Conservation (phyloP, 2,888 invertebrate genomes). For the Drosophila longiperda region DNA sequence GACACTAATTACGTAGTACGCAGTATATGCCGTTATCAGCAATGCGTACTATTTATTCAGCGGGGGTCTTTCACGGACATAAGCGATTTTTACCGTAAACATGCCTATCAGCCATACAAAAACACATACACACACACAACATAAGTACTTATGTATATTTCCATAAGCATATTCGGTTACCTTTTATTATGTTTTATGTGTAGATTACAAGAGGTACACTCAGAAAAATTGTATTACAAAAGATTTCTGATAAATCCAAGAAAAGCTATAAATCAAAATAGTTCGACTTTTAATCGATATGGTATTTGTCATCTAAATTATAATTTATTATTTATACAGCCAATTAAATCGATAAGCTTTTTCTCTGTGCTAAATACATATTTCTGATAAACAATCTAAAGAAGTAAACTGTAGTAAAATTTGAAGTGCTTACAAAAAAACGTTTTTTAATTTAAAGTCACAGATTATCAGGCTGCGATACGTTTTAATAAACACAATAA, state of each 20-base stretch:
- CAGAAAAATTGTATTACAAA: background rate
- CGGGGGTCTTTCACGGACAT: background rate
- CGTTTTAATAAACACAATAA: background rate
- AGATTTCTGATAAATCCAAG: background rate
- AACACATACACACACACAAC: background rate
- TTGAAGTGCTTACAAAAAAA: background rate
- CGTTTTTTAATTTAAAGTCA: background rate
- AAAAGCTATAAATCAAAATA: background rate
- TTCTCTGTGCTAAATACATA: background rate
- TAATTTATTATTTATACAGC: background rate
- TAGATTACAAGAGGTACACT: background rate
- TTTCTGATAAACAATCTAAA: background rate
- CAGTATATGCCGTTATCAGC: slow-evolving; percentile 12
- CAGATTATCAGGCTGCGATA: background rate
- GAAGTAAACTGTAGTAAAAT: too few relatives aligned
- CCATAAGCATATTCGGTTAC: background rate
- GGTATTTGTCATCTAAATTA: background rate
- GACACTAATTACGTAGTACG: background rate
- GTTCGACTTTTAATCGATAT: background rate
- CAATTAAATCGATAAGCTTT: background rate
- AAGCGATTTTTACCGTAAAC: background rate
- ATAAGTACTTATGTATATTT: background rate
- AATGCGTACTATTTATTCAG: background rate
- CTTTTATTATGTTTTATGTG: too few relatives aligned
- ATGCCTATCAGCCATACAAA: background rate